Conservation (phyloP, 2,888 invertebrate species). For the Carcina quercana region DNA sequence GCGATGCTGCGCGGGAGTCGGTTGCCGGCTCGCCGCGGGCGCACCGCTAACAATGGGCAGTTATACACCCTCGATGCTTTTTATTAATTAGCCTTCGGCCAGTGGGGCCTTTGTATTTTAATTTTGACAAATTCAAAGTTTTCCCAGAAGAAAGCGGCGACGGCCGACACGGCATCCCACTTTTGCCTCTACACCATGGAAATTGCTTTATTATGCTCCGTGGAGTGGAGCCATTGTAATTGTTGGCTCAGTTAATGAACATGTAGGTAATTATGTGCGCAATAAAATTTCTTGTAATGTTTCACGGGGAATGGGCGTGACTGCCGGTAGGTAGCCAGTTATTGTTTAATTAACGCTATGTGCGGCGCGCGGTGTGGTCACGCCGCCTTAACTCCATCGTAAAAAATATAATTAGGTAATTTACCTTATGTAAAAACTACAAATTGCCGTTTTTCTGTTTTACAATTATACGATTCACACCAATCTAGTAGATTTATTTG, state of each 20-base stretch:
- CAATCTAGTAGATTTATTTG: too few species aligned
- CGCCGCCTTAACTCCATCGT: constrained; percentile 14
- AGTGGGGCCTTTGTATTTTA: constrained; percentile 60
- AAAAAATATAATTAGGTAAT: constrained; percentile 11
- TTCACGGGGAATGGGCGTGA: constrained; percentile 21
- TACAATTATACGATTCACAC: too few species aligned
- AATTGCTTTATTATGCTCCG: constrained; percentile 36
- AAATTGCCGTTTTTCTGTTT: too few species aligned
- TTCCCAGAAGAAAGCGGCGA: constrained; percentile 38
- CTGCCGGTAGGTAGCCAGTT: constrained; percentile 19
- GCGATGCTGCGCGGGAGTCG: too few species aligned
- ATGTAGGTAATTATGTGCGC: constrained; percentile 21
- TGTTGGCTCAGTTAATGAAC: constrained; percentile 29
- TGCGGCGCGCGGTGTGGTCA: too few species aligned
- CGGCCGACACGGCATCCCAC: constrained; percentile 9
- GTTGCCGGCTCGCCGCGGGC: constrained; percentile 2
- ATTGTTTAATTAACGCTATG: constrained; percentile 27
- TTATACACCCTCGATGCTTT: constrained; percentile 54
- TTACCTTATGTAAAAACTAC: too few species aligned
- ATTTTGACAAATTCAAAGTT: constrained; percentile 58
- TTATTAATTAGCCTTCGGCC: constrained; percentile 53
- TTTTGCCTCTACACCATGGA: constrained; percentile 18
- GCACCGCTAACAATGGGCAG: constrained; percentile 49
- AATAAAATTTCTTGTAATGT: constrained; percentile 13
- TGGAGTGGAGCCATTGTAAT: constrained; percentile 26